phyloP scores from a whole-genome alignment of 2,797 vertebrate genomes.

The Lerista edwardsae region DNA sequence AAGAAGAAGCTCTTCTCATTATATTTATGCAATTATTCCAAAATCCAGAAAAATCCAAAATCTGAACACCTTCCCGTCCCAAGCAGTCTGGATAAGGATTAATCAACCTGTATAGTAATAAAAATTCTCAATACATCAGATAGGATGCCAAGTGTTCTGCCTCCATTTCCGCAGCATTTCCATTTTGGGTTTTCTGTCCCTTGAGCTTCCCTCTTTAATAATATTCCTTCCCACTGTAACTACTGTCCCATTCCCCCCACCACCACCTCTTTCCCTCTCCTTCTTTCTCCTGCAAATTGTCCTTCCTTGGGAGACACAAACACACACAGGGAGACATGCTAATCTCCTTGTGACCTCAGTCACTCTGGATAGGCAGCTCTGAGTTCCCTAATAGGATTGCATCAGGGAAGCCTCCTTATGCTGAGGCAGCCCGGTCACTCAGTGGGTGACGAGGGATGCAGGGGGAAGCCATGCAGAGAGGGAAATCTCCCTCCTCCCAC shows the following conservation, averaged over 20 bases:
- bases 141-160: too few species aligned
- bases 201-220: conserved; percentile 1
- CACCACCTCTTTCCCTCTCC: background rate
- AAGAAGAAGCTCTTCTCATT: too few species aligned
- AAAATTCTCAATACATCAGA: background rate
- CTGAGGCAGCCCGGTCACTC: conserved; percentile 40
- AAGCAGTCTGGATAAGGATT: too few species aligned
- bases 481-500: conserved; percentile 35
- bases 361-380: conserved; percentile 48
- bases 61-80: too few species aligned
- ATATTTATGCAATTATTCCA: too few species aligned
- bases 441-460: conserved; percentile 31
- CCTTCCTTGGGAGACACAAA: conserved; percentile 33
- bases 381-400: conserved; percentile 70
- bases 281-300: background rate
- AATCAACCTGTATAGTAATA: too few species aligned
- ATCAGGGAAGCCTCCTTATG: conserved; percentile 35
- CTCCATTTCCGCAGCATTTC: background rate
- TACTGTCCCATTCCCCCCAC: background rate
- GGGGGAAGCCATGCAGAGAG: background rate
- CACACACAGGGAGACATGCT: conserved; percentile 25
- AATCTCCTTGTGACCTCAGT: conserved; percentile 58
- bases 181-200: background rate
- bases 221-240: background rate
- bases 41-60: too few species aligned